Percentiles rank a stretch among this genome's conserved stretches.
Evolutionary conservation across 2,797 vertebrate genomes (phyloP).

Genomic region (Micrastur ruficollis): DNA sequence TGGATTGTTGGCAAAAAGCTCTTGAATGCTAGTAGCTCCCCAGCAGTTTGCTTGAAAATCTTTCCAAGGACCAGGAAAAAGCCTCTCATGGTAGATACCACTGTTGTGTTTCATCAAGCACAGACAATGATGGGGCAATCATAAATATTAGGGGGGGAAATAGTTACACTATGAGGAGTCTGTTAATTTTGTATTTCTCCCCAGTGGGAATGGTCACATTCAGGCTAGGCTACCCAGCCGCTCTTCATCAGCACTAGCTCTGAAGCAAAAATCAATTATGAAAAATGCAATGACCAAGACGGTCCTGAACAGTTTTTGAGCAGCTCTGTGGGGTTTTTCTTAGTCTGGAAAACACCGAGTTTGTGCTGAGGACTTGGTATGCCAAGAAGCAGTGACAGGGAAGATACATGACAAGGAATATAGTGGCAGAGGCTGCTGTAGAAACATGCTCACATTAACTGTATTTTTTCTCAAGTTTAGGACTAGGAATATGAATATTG

Average conservation of each 20-base stretch:
- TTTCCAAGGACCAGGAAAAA: neutral
- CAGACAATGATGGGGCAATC: neutral
- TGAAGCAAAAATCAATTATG: neutral
- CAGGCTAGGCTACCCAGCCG: neutral
- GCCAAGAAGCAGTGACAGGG: neutral
- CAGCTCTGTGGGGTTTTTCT: neutral
- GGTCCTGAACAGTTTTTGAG: neutral
- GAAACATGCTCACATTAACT: neutral
- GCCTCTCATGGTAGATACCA: neutral
- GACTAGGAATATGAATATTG: neutral
- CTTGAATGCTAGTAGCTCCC: neutral
- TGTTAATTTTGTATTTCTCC: neutral
- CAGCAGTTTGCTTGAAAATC: neutral
- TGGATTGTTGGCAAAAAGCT: neutral
- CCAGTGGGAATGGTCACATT: neutral
- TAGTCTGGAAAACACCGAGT: neutral
- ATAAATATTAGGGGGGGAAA: neutral
- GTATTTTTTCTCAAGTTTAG: neutral
- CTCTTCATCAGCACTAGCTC: neutral
- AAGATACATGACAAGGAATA: neutral
- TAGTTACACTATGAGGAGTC: fast-evolving
- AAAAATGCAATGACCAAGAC: neutral
- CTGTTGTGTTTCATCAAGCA: neutral
- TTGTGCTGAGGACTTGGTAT: neutral
- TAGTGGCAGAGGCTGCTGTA: neutral